A percentile compares a stretch with the other conserved stretches of the same genome.
These are phyloP conservation scores for Zaprionus kolodkinae DNA, from an alignment of 1,140 invertebrate genomes.

Conservation along the genomic window DNA sequence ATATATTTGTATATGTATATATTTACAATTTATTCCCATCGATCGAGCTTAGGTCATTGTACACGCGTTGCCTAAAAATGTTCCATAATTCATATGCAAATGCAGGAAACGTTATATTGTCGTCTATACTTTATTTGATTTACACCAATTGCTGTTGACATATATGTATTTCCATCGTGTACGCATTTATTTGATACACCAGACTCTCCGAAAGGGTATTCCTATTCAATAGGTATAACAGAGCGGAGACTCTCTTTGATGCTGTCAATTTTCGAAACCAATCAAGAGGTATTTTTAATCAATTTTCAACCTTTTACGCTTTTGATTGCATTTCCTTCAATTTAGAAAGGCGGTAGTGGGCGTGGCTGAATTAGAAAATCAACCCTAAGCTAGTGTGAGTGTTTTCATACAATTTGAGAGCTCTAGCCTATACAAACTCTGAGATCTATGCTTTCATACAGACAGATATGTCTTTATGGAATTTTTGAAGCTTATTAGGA, in stretches of 20 bases:
- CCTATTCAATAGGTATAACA: neutral
- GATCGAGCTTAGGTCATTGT: conserved; percentile 19
- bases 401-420: too few species aligned
- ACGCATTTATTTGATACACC: conserved; percentile 20
- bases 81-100: conserved; percentile 28
- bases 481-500: too few species aligned
- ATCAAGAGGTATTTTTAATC: too few species aligned
- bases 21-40: conserved; percentile 21
- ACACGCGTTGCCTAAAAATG: conserved; percentile 20
- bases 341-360: too few species aligned
- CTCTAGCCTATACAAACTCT: too few species aligned
- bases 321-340: too few species aligned
- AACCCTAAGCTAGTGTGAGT: too few species aligned
- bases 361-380: too few species aligned
- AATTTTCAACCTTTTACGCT: too few species aligned
- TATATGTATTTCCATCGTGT: conserved; percentile 38
- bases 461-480: too few species aligned
- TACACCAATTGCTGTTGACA: conserved; percentile 66
- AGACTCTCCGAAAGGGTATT: conserved; percentile 11
- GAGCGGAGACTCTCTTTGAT: neutral
- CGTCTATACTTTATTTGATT: conserved; percentile 63
- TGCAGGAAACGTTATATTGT: conserved; percentile 12
- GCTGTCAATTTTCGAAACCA: neutral
- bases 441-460: too few species aligned
- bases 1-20: neutral